phyloP scores from a whole-genome alignment of 2,888 invertebrate species.

The Aleiodes leptofemur region DNA sequence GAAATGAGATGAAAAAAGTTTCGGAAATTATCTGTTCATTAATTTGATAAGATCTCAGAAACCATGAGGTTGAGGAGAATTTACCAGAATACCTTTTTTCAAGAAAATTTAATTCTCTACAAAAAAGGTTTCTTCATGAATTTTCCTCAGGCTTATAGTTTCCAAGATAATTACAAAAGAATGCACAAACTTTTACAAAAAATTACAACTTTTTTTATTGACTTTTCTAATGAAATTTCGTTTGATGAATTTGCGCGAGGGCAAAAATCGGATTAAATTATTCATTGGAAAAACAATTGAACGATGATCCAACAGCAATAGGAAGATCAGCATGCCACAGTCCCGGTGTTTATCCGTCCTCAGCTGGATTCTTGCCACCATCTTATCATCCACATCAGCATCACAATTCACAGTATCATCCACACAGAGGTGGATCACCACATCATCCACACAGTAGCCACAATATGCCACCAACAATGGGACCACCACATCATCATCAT shows the following conservation, averaged over 20 bases:
- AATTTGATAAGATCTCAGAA: no score
- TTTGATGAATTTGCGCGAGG: no score
- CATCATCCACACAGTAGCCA: conserved; percentile 70
- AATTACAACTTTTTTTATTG: no score
- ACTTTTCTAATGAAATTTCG: no score
- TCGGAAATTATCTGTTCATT: no score
- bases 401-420: conserved; percentile 71
- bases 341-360: conserved; percentile 71
- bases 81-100: no score
- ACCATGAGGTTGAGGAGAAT: no score
- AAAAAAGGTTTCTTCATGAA: conserved; percentile 1
- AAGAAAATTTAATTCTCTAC: no score
- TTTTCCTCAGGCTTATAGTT: not conserved
- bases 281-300: not conserved
- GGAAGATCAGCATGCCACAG: conserved; percentile 73
- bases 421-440: conserved; percentile 71
- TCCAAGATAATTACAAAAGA: no score
- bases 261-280: conserved; percentile 13
- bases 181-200: no score
- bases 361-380: conserved; percentile 72
- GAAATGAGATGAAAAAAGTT: no score
- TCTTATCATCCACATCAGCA: conserved; percentile 71
- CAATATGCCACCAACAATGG: conserved; percentile 71
- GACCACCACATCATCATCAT: conserved; percentile 72
- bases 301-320: conserved; percentile 60